Percentiles rank a stretch among this genome's conserved stretches.
These are phyloP conservation scores for Nemopilema nomurai DNA, from an alignment of 30 jellyfish, hydroid and myxozoan genomes.

Conservation along the genomic window DNA sequence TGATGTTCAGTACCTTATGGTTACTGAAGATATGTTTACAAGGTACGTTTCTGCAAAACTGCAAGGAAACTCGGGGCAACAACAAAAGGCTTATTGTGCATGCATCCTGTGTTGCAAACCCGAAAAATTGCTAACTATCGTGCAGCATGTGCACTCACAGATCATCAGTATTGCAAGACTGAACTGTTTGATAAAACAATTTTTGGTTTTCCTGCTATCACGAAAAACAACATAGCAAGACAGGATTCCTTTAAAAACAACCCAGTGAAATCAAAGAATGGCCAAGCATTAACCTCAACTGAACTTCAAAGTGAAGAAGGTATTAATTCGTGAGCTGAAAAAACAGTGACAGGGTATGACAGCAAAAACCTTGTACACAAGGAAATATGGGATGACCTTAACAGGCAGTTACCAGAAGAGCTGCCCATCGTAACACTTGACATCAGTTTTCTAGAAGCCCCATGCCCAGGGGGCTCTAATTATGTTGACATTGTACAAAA, in stretches of 20 bases:
- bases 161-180: too few relatives aligned
- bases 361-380: neutral
- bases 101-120: neutral
- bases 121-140: neutral
- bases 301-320: neutral
- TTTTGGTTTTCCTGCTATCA: too few relatives aligned
- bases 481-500: slow-evolving; percentile 1
- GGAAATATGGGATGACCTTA: neutral
- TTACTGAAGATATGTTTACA: neutral
- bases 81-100: neutral
- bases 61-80: slow-evolving; percentile 7
- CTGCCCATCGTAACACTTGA: neutral
- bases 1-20: neutral
- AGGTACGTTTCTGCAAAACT: slow-evolving; percentile 3
- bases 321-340: neutral
- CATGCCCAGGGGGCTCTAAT: slow-evolving; percentile 6
- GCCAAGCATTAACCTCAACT: neutral
- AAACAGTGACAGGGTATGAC: neutral
- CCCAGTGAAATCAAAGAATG: too few relatives aligned
- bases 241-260: neutral
- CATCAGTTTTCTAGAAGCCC: slow-evolving; percentile 3
- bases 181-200: too few relatives aligned
- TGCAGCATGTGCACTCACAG: too few relatives aligned
- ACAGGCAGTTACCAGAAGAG: neutral
- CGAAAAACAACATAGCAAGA: slow-evolving; percentile 2